phyloP scores from a whole-genome alignment of 2,113 vertebrate genomes.

The Peromyscus leucopus region DNA sequence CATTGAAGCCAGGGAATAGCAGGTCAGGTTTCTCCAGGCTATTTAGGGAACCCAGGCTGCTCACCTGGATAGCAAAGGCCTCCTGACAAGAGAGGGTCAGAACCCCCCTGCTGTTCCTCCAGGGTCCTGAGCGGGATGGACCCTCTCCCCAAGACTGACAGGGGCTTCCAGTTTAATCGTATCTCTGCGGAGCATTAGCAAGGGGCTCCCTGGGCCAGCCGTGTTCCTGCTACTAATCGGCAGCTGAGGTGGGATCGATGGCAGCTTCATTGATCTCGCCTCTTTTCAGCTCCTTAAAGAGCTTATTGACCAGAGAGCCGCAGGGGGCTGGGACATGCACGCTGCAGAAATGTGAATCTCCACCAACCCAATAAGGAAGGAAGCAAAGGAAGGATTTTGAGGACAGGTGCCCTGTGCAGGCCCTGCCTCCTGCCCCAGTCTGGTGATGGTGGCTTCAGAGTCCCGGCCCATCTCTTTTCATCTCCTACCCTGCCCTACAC shows the following conservation, averaged over 20 bases:
- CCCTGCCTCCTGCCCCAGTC: neutral
- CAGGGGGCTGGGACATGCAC: neutral
- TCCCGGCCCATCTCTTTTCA: neutral
- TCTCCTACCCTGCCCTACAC: too few relatives aligned
- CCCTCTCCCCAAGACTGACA: neutral
- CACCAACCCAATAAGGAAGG: neutral
- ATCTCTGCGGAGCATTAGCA: neutral
- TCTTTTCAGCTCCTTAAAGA: conserved; percentile 76
- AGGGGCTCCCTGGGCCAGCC: conserved; percentile 34
- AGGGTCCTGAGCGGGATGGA: neutral
- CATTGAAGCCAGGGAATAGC: neutral
- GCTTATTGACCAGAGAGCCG: conserved; percentile 75
- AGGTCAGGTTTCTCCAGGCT: neutral
- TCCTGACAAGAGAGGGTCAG: neutral
- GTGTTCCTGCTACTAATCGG: conserved; percentile 58
- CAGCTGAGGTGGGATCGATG: conserved; percentile 50
- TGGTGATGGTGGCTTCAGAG: neutral
- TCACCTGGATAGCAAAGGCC: neutral
- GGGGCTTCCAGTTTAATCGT: conserved; percentile 57
- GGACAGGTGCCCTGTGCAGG: neutral
- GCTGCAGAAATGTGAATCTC: neutral
- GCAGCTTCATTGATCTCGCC: conserved; percentile 67
- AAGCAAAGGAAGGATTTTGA: neutral
- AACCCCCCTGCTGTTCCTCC: too few relatives aligned
- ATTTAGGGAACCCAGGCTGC: neutral